Conservation (phyloP, 2,888 invertebrate genomes). For the Pherbina coryleti region DNA sequence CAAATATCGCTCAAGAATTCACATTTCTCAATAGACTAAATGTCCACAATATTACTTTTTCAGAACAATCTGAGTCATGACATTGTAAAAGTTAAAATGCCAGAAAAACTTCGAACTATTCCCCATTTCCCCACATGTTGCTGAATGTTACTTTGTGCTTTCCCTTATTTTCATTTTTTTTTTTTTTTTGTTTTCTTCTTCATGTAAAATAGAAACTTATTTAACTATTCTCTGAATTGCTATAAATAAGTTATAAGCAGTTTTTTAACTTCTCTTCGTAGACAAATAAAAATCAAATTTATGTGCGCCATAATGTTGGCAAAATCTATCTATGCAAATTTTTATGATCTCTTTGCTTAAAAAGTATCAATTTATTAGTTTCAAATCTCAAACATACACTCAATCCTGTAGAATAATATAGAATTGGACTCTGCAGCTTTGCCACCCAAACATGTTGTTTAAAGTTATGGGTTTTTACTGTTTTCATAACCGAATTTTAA, state of each 20-base stretch:
- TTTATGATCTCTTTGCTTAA: not conserved
- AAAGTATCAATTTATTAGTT: constrained; percentile 2
- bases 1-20: no score
- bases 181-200: no score
- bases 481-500: not conserved
- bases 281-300: constrained; percentile 9
- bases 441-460: not conserved
- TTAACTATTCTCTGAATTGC: no score
- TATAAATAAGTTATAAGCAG: not conserved
- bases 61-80: no score
- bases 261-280: constrained; percentile 2
- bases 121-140: no score
- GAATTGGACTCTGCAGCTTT: not conserved
- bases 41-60: no score
- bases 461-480: not conserved
- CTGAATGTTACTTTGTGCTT: no score
- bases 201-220: no score
- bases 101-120: no score
- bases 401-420: not conserved
- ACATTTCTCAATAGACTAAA: no score
- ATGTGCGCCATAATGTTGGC: not conserved
- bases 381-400: not conserved
- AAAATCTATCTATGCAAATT: not conserved
- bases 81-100: no score
- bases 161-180: no score